A percentile compares a stretch with the other conserved stretches of the same genome.
Conservation (phyloP, 2,113 vertebrate species). For the Pelecanus crispus region DNA sequence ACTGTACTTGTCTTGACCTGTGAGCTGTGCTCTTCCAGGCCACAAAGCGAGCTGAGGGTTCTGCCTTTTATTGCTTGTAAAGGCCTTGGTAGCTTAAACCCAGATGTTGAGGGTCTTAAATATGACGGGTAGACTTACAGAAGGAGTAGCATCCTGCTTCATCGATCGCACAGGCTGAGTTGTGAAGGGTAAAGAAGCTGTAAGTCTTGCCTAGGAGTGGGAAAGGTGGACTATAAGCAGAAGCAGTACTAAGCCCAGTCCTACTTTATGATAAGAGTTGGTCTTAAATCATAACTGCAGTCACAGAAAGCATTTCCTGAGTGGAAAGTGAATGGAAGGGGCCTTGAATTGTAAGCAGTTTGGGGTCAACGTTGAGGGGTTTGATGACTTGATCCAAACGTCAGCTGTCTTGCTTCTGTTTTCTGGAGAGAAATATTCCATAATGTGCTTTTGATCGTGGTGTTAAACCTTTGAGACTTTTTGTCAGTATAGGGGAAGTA, state of each 20-base stretch:
- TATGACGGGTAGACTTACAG: neutral
- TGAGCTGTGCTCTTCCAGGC: neutral
- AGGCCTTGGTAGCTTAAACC: neutral
- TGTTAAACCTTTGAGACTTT: neutral
- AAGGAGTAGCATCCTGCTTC: neutral
- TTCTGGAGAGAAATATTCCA: neutral
- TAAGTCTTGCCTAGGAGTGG: neutral
- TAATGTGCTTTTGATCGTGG: rapidly evolving
- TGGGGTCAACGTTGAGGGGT: neutral
- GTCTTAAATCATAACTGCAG: neutral
- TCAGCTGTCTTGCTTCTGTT: neutral
- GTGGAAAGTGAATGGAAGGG: neutral
- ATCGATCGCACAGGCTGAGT: neutral
- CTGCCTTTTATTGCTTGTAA: neutral
- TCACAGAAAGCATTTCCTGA: neutral
- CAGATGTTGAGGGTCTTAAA: neutral
- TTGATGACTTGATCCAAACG: neutral
- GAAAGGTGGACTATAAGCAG: neutral
- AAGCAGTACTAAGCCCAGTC: neutral
- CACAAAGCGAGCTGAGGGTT: neutral
- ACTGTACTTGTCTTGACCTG: neutral
- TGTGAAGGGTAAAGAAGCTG: neutral
- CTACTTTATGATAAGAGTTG: rapidly evolving
- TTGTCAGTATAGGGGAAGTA: too few species aligned
- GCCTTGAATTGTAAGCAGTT: neutral